Conservation (phyloP, 2,113 vertebrate species). For the Oryzias celebensis region DNA sequence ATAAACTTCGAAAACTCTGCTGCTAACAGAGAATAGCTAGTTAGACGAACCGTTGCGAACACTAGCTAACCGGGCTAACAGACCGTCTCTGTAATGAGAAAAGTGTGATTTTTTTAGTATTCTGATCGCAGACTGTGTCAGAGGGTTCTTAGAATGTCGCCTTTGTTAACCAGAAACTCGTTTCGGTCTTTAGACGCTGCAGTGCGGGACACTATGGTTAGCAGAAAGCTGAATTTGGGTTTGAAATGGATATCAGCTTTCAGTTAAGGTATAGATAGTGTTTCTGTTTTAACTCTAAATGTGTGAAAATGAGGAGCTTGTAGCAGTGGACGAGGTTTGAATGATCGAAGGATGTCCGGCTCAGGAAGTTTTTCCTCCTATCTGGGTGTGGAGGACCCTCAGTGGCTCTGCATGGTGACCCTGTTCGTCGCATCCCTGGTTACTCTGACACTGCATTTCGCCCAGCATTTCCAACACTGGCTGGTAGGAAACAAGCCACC, state of each 20-base stretch:
- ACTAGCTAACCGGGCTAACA: slow-evolving; percentile 65
- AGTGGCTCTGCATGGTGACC: slow-evolving; percentile 82
- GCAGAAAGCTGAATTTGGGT: too few species aligned
- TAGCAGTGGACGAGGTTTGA: slow-evolving; percentile 8
- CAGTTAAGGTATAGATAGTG: neutral
- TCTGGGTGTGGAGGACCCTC: slow-evolving; percentile 75
- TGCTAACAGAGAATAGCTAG: slow-evolving; percentile 35
- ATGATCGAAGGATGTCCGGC: slow-evolving; percentile 77
- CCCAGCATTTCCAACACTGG: slow-evolving; percentile 76
- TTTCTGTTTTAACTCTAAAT: slow-evolving; percentile 11
- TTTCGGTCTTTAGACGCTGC: too few species aligned
- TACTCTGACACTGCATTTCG: slow-evolving; percentile 79
- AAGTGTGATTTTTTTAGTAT: neutral
- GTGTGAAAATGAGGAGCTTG: slow-evolving; percentile 42
- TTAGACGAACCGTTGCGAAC: slow-evolving; percentile 32
- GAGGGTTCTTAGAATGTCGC: neutral
- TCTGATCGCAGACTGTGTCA: neutral
- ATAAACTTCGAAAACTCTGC: slow-evolving; percentile 38
- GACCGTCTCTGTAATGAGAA: slow-evolving; percentile 19
- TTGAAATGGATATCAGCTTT: too few species aligned
- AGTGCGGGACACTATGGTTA: too few species aligned
- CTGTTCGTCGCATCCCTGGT: slow-evolving; percentile 82
- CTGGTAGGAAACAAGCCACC: slow-evolving; percentile 13
- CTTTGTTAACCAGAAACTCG: neutral
- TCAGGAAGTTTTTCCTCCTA: slow-evolving; percentile 64